These are phyloP conservation scores for Pseudococcus longispinus DNA, from an alignment of 2,888 invertebrate genomes.

Conservation along the genomic window DNA sequence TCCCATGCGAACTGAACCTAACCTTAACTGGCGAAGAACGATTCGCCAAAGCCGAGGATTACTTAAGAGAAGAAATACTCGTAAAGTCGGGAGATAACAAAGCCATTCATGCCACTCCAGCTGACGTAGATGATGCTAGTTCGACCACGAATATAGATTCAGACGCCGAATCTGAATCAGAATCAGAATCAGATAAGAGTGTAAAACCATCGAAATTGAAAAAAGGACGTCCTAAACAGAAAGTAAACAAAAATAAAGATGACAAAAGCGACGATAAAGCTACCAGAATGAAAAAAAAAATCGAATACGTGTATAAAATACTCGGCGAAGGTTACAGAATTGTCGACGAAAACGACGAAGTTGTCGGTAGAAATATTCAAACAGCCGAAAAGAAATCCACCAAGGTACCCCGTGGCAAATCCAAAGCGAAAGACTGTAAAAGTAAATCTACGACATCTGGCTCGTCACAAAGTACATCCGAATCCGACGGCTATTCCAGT, in stretches of 20 bases:
- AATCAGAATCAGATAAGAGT: too few relatives aligned
- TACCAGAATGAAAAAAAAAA: not conserved
- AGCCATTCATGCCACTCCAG: not conserved
- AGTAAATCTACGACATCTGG: not conserved
- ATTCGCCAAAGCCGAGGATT: constrained; percentile 1
- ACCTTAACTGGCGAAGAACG: constrained; percentile 29
- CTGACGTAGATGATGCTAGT: too few relatives aligned
- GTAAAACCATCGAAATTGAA: too few relatives aligned
- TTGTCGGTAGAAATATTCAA: not conserved
- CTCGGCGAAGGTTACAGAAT: not conserved
- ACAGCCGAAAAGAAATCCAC: not conserved
- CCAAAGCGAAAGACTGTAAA: not conserved
- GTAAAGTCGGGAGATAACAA: too few relatives aligned
- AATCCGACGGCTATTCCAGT: not conserved
- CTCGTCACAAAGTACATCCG: not conserved
- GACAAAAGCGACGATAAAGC: not conserved
- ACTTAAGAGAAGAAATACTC: not conserved
- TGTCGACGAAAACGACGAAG: not conserved
- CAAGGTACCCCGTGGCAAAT: not conserved
- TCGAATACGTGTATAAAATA: not conserved
- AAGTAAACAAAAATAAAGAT: not conserved
- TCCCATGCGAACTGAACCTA: constrained; percentile 47
- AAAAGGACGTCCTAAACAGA: too few relatives aligned
- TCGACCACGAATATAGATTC: too few relatives aligned
- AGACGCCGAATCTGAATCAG: too few relatives aligned